Base-by-base conservation (phyloP, 2,888 invertebrate species). In the Cantharis rustica region DNA sequence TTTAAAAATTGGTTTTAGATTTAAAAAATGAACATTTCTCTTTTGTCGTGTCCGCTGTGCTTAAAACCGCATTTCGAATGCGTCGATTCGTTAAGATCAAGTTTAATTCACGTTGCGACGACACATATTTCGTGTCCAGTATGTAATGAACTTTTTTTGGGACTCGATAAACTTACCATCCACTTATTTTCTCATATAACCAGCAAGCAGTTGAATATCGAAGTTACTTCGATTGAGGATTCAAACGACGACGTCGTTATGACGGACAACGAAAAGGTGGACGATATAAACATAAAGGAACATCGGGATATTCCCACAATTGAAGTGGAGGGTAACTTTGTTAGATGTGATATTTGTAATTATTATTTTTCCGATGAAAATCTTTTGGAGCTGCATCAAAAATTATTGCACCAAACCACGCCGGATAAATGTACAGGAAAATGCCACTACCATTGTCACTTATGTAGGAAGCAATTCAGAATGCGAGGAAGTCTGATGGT, bases 401-500 rank as follows among this genome's bases (percentile, higher is more conserved):
- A 93, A 83, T 86, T 95, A 72, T 91, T 95, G 70, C 95, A 94
- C 84, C 87, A 87, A 84, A 88, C 86, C 5, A 83, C 78, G 69
- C 86, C 86, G 3, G 87, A 85, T 77, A 83, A 84, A 74, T 84
- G 85, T 75, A 87, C 86, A 13, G 88, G 87, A 7, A 80, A 84
- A 15, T 87, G 86, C 78, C 86, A 84, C 78, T 93, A 92, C 84
- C 90, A 93, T 75, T 96, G 96, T 84, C 94, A 95, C 85, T 88
- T 95, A 75, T 96, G 96, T 84, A 90, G 93, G 0, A 95, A 95
- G 87, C 90, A 92, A 76, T 96, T 95, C 84, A 95, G 94, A 87
- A 95, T 95, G 93, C 90, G 93, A 81, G 95, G 95, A 7, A 95
- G 95, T 73, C 87, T 96, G 9, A 93, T 95, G 91, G 93, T 96